Conservation (phyloP, 1,140 invertebrate species). For the Drosophila trapezifrons region DNA sequence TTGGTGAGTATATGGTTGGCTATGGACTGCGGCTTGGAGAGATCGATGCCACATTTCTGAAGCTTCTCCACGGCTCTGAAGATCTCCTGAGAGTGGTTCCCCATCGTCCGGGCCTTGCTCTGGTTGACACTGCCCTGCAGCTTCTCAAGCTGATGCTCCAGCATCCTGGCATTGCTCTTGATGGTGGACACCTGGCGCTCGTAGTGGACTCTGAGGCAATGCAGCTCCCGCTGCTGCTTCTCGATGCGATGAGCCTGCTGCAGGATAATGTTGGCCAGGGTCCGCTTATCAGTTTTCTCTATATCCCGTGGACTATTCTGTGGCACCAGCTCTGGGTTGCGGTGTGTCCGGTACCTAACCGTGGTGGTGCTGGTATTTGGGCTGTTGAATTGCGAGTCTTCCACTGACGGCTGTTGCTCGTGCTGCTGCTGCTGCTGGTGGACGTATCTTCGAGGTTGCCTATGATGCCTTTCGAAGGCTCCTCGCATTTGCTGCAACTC, state of each 20-base stretch:
- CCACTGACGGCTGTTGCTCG: neutral
- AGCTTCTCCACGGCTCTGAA: constrained; percentile 22
- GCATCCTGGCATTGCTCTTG: constrained; percentile 32
- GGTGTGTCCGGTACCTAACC: neutral
- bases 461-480: neutral
- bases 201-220: constrained; percentile 21
- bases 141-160: constrained; percentile 32
- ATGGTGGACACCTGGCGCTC: constrained; percentile 47
- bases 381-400: neutral
- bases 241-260: constrained; percentile 35
- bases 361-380: neutral
- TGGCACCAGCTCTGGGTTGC: neutral
- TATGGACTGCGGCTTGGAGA: neutral
- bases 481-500: neutral
- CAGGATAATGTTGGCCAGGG: constrained; percentile 19
- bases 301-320: too few relatives aligned
- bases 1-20: neutral
- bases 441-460: neutral
- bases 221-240: constrained; percentile 18
- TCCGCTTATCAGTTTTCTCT: constrained; percentile 2
- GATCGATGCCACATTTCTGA: neutral
- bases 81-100: constrained; percentile 22
- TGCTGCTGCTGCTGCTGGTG: neutral
- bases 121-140: constrained; percentile 1
- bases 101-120: neutral